A percentile compares a stretch with the other conserved stretches of the same genome.
These are phyloP conservation scores for Sminthurides bifidus DNA, from an alignment of 1,140 invertebrate species.

Conservation along the genomic window DNA sequence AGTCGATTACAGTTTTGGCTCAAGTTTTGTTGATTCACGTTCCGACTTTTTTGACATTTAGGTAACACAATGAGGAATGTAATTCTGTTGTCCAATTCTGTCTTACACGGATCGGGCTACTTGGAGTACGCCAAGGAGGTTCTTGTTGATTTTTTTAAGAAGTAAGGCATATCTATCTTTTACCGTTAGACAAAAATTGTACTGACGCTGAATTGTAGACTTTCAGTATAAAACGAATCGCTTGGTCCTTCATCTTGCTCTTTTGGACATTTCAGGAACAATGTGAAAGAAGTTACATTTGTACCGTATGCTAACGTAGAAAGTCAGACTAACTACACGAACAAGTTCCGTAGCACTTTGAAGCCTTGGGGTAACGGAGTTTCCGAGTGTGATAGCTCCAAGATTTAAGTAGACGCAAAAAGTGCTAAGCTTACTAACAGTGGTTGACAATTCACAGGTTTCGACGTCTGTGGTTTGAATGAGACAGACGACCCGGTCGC, in stretches of 20 bases:
- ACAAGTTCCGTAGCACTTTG: slow-evolving; percentile 48
- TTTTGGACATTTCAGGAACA: slow-evolving; percentile 46
- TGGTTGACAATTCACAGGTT: neutral
- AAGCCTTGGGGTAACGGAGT: slow-evolving; percentile 45
- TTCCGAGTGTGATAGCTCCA: neutral
- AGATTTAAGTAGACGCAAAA: slow-evolving; percentile 1
- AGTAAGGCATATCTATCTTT: slow-evolving; percentile 40
- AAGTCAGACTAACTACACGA: slow-evolving; percentile 51
- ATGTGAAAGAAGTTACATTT: slow-evolving; percentile 56
- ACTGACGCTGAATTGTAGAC: slow-evolving; percentile 15
- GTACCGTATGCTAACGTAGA: slow-evolving; percentile 60
- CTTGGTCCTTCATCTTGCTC: slow-evolving; percentile 32
- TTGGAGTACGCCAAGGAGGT: slow-evolving; percentile 54
- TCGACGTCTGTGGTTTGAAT: slow-evolving; percentile 7
- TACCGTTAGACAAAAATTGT: slow-evolving; percentile 9
- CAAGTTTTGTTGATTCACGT: too few species aligned
- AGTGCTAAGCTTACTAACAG: slow-evolving; percentile 20
- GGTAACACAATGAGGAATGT: slow-evolving; percentile 42
- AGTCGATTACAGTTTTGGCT: too few species aligned
- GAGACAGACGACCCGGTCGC: slow-evolving; percentile 32
- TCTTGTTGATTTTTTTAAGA: slow-evolving; percentile 48
- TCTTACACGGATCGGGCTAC: slow-evolving; percentile 50
- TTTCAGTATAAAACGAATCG: neutral
- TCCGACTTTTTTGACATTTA: too few species aligned
- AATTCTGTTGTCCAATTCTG: slow-evolving; percentile 56